phyloP scores from a whole-genome alignment of 2,113 vertebrate species.

The Actenoides hombroni region DNA sequence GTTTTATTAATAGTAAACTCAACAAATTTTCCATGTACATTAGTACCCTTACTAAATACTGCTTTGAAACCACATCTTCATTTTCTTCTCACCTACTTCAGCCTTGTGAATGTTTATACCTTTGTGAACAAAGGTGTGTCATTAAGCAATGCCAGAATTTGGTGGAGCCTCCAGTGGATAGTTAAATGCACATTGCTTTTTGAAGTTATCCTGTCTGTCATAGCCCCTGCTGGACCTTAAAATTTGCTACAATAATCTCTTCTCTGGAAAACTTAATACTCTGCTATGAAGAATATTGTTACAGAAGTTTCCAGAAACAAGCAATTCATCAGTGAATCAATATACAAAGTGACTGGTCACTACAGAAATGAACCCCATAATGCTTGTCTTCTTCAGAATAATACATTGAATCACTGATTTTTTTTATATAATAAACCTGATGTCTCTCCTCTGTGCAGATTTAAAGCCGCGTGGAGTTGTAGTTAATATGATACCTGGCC shows the following conservation, averaged over 20 bases:
- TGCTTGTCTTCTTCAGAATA: background rate
- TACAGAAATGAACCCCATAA: background rate
- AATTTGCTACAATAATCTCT: background rate
- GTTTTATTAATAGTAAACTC: background rate
- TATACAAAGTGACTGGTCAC: background rate
- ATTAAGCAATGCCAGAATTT: background rate
- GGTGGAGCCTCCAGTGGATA: background rate
- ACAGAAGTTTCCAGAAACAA: background rate
- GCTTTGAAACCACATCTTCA: background rate
- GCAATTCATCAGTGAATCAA: background rate
- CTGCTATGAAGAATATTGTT: background rate
- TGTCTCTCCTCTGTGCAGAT: conserved; percentile 72
- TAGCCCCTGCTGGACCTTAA: background rate
- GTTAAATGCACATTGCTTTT: background rate
- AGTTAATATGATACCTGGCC: conserved; percentile 89
- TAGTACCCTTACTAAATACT: background rate
- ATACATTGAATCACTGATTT: background rate
- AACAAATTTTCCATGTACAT: background rate
- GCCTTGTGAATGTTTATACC: background rate
- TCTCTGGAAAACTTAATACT: background rate
- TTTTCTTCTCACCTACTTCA: background rate
- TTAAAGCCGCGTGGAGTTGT: conserved; percentile 92
- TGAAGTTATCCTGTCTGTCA: background rate
- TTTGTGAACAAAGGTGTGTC: background rate
- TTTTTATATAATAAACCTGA: background rate